Percentiles rank a stretch among this genome's conserved stretches.
These are phyloP conservation scores for Thumatha senex DNA, from an alignment of 2,888 invertebrate species.

Conservation along the genomic window DNA sequence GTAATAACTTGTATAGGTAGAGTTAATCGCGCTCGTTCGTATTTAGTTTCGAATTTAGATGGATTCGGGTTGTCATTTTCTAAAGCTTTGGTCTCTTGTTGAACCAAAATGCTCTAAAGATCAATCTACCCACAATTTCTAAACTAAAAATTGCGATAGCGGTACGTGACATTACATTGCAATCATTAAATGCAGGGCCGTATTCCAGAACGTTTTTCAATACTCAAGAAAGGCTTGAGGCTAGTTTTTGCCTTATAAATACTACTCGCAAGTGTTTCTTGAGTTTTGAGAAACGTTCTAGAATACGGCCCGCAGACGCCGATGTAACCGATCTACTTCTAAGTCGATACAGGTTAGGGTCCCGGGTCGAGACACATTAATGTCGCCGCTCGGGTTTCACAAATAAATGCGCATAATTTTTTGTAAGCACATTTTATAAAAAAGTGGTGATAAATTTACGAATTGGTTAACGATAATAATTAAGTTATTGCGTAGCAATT, in stretches of 20 bases:
- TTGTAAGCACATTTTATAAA: slow-evolving; percentile 40
- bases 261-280: too few relatives aligned
- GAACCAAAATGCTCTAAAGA: slow-evolving; percentile 15
- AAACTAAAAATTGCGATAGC: slow-evolving; percentile 57
- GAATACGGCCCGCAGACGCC: too few relatives aligned
- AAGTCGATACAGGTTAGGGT: slow-evolving; percentile 31
- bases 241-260: too few relatives aligned
- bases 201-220: too few relatives aligned
- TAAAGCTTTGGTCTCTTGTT: slow-evolving; percentile 17
- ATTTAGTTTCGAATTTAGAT: slow-evolving; percentile 56
- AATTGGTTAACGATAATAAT: slow-evolving; percentile 78
- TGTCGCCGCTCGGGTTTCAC: background rate
- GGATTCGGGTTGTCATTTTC: slow-evolving; percentile 29
- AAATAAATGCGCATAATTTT: too few relatives aligned
- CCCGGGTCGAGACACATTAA: slow-evolving; percentile 1
- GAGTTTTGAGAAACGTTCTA: too few relatives aligned
- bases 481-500: slow-evolving; percentile 79
- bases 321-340: background rate
- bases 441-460: slow-evolving; percentile 76
- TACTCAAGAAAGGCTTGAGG: too few relatives aligned
- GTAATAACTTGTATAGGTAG: slow-evolving; percentile 66
- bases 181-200: slow-evolving; percentile 39
- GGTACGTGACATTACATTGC: slow-evolving; percentile 50
- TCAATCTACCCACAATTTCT: slow-evolving; percentile 23
- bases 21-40: slow-evolving; percentile 60